phyloP scores from a whole-genome alignment of 2,888 invertebrate genomes.

The Nudaria mundana region DNA sequence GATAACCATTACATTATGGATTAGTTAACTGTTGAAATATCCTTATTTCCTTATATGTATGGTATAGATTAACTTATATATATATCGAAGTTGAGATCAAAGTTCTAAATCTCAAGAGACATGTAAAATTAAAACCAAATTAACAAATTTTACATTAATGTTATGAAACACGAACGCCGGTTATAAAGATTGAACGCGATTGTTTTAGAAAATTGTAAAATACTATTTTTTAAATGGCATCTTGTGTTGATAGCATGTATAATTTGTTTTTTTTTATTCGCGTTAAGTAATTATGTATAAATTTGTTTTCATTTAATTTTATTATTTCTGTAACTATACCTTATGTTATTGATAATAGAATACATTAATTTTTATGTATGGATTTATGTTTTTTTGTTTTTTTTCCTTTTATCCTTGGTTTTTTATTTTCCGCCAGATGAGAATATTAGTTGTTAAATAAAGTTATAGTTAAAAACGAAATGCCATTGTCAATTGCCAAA shows the following conservation, averaged over 20 bases:
- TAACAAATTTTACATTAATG: constrained; percentile 49
- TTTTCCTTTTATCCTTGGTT: constrained; percentile 47
- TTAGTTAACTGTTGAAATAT: constrained; percentile 16
- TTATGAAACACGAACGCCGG: constrained; percentile 54
- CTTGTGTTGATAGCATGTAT: constrained; percentile 78
- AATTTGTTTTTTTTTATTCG: constrained; percentile 76
- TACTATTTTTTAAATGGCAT: constrained; percentile 71
- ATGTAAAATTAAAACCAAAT: constrained; percentile 73
- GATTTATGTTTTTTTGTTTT: constrained; percentile 60
- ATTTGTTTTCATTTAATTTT: constrained; percentile 80
- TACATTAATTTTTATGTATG: constrained; percentile 81
- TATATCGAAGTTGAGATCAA: constrained; percentile 22
- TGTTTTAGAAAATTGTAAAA: constrained; percentile 76
- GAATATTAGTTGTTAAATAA: constrained; percentile 30
- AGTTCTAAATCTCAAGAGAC: constrained; percentile 39
- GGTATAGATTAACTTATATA: constrained; percentile 16
- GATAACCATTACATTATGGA: constrained; percentile 3
- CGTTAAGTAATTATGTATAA: constrained; percentile 80
- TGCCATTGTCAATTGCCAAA: constrained; percentile 37
- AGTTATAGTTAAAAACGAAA: constrained; percentile 37
- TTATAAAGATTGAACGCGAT: constrained; percentile 48
- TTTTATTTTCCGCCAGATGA: constrained; percentile 14
- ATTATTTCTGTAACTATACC: constrained; percentile 79
- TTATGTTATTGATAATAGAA: constrained; percentile 81
- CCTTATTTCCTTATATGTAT: constrained; percentile 14